Base-by-base conservation (phyloP, 2,888 invertebrate genomes). In the Halocaridina rubra region DNA sequence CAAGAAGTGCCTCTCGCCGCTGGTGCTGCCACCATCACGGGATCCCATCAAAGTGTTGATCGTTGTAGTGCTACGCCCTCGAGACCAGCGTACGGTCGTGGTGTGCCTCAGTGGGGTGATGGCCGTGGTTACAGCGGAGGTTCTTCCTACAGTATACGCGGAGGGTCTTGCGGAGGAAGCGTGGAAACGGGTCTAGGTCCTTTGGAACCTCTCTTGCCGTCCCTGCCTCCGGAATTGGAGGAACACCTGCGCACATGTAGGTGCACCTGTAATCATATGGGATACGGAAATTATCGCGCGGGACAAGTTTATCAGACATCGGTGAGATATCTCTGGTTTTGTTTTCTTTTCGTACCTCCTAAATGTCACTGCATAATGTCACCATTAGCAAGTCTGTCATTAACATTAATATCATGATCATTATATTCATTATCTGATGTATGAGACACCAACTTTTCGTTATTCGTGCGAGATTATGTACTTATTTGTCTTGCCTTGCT, bases 241-340 rank as follows among this genome's bases (percentile, higher is more conserved):
- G 86, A 86, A 27, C 86, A 86, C 79, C 86, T 86, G 64, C 77
- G 86, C 5, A 81, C 81, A 67, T 86, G 86, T 19, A 71, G 86
- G 29, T 86, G 86, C 71, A 81, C 86, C 78, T 86, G 86, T 53
- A 81, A 86, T 74, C 86, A 86, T 78, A 81, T 86, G 79, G 86
- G 86, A 22, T 86, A 86, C 86, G 86, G 86, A 10, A 81, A 86
- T 39, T 81, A 81, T 57, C 74, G n/a, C n/a, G n/a, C n/a, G n/a
- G n/a, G n/a, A n/a, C n/a, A n/a, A n/a, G n/a, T n/a, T n/a, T n/a
- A n/a, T n/a, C n/a, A n/a, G n/a, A n/a, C n/a, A n/a, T n/a, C n/a
- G n/a, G n/a, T n/a, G n/a, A n/a, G n/a, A n/a, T n/a, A n/a, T n/a
- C n/a, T n/a, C n/a, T n/a, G n/a, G n/a, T n/a, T n/a, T n/a, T n/a